These are phyloP conservation scores for Donacobius atricapilla DNA, from an alignment of 2,113 vertebrate species.

Conservation along the genomic window DNA sequence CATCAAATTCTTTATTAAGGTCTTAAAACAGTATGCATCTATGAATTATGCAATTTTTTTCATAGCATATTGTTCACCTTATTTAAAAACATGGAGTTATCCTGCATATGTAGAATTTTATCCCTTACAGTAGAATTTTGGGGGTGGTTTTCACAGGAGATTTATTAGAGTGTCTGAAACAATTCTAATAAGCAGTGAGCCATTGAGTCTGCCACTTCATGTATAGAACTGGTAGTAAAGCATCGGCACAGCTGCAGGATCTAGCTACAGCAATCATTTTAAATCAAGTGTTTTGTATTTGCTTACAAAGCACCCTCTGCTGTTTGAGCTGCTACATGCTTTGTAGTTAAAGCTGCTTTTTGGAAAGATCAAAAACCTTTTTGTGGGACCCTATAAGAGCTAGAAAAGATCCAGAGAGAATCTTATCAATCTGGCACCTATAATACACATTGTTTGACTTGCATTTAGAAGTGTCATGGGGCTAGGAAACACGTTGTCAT, in stretches of 20 bases:
- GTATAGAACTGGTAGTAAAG: constrained; percentile 39
- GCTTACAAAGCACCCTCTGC: constrained; percentile 62
- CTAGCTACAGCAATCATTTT: constrained; percentile 29
- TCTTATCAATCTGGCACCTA: background rate
- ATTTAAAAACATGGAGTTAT: constrained; percentile 54
- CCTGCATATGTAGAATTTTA: constrained; percentile 25
- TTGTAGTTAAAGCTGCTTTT: constrained; percentile 25
- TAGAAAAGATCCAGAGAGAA: background rate
- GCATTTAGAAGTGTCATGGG: background rate
- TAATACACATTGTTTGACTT: background rate
- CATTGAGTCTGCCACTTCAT: constrained; percentile 18
- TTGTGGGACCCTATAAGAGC: background rate
- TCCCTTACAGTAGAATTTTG: constrained; percentile 23
- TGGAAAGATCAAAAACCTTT: background rate
- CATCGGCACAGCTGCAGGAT: constrained; percentile 14
- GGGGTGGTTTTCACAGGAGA: background rate
- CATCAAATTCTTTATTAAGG: constrained; percentile 73
- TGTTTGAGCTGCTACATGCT: constrained; percentile 37
- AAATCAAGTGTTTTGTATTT: constrained; percentile 47
- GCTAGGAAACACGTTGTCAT: background rate
- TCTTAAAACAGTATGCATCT: constrained; percentile 55
- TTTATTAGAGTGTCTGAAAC: constrained; percentile 42
- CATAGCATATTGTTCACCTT: constrained; percentile 34
- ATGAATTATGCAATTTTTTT: constrained; percentile 72
- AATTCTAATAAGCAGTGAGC: constrained; percentile 38